These are phyloP conservation scores for Rhimphoctona megacephalus DNA, from an alignment of 2,888 invertebrate species.

Conservation along the genomic window DNA sequence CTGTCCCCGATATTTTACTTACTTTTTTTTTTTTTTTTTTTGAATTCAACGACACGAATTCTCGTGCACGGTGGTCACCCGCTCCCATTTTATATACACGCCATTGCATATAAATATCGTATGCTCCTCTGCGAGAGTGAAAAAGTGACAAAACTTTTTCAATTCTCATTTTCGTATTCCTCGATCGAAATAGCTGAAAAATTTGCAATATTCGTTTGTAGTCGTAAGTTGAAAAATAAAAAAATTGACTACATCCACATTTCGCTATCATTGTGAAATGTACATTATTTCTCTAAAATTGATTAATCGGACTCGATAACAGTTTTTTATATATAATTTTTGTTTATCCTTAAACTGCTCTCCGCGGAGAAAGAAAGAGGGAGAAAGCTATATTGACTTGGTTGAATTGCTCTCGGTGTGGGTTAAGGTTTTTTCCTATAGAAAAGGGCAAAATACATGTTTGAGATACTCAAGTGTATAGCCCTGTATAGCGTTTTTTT, in stretches of 20 bases:
- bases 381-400: neutral
- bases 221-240: too few species aligned
- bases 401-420: slow-evolving; percentile 19
- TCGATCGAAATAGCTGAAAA: neutral
- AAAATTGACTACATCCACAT: too few species aligned
- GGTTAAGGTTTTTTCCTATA: slow-evolving; percentile 39
- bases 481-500: slow-evolving; percentile 31
- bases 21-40: neutral
- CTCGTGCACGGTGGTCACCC: neutral
- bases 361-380: neutral
- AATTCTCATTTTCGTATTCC: neutral
- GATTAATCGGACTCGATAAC: neutral
- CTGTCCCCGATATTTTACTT: neutral
- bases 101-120: neutral
- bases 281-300: neutral
- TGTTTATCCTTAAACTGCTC: neutral
- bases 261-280: neutral
- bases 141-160: too few species aligned
- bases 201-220: neutral
- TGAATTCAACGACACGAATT: neutral
- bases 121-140: too few species aligned
- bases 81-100: neutral
- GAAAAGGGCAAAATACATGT: slow-evolving; percentile 53
- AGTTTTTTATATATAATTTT: neutral
- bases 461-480: slow-evolving; percentile 33